Evolutionary conservation across 2,888 invertebrate genomes (phyloP), one percentile per base, ranked within the genome.

Genomic region (Copidosoma aretas): DNA sequence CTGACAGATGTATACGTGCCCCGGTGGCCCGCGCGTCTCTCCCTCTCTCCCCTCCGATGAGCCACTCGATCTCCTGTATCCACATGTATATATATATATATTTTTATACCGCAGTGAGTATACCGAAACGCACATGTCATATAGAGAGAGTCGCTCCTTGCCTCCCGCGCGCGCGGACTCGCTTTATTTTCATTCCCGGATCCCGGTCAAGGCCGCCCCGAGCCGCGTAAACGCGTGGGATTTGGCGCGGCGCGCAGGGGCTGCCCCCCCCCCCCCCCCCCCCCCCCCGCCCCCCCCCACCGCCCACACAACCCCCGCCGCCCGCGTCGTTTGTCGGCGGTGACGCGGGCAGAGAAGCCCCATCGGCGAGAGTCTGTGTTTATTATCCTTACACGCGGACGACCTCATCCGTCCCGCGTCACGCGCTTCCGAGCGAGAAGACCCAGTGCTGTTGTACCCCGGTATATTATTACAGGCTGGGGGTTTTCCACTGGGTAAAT

Each of bases 191-290:
- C 67, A 71, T 67, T 64, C 71, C 8, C 32, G 58, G 56, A 71
- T 67, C 43, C 71, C 71, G 71, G 71, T 71, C 71, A 71, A 71
- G 71, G 71, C 67, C 71, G 61, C 41, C 19, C n/a, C 25, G 43
- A 43, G 58, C 32, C 63, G 39, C 58, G 12, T 25, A 51, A 51
- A 66, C 41, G 32, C 53, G 49, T 39, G 62, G 21, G 46, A 25
- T 53, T 21, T 25, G 12, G 19, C 24, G 46, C 19, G 12, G 19
- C 24, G 46, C 19, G n/a, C 60, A 15, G 46, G 24, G 25, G 25
- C 25, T 17, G 24, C 41, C 54, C 60, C 32, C 32, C 32, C 32
- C 32, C 32, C 8, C 32, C 8, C 32, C 32, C 43, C 25, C 25
- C 62, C n/a, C n/a, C n/a, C n/a, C 41, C 2, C 51, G 24, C 19